Percentiles rank a stretch among this genome's conserved stretches.
Evolutionary conservation across 2,113 vertebrate genomes (phyloP).

Genomic region (Hystrix brachyura): DNA sequence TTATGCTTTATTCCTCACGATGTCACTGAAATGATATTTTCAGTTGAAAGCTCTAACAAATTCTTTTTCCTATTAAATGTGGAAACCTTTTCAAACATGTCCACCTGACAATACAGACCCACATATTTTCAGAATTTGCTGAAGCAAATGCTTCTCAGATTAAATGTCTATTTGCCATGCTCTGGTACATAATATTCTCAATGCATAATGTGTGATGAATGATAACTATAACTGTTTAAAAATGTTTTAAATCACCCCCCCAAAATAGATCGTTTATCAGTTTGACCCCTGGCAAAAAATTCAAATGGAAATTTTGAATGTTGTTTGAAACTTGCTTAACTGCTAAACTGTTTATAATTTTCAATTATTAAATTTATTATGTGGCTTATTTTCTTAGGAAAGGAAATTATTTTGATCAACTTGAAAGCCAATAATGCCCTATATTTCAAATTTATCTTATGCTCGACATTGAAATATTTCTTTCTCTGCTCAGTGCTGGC

Average conservation of each 20-base stretch:
- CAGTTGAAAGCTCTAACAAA: slow-evolving; percentile 79
- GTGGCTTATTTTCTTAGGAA: not conserved
- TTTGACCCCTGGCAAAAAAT: not conserved
- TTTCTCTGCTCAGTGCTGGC: slow-evolving; percentile 91
- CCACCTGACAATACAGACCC: slow-evolving; percentile 6
- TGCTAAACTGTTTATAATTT: not conserved
- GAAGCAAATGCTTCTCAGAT: slow-evolving; percentile 32
- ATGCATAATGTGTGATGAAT: not conserved
- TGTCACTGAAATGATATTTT: slow-evolving; percentile 85
- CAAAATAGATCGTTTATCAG: not conserved
- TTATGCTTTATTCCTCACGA: slow-evolving; percentile 83
- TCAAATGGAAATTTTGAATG: not conserved
- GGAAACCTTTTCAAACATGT: slow-evolving; percentile 72
- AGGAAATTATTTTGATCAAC: slow-evolving; percentile 28
- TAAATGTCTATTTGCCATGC: slow-evolving; percentile 20
- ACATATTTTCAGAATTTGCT: slow-evolving; percentile 59
- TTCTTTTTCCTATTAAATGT: slow-evolving; percentile 72
- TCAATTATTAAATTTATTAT: not conserved
- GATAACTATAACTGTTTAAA: slow-evolving; percentile 36
- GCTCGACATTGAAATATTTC: slow-evolving; percentile 70
- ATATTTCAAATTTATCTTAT: slow-evolving; percentile 10
- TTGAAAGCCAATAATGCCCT: not conserved
- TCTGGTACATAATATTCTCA: slow-evolving; percentile 37
- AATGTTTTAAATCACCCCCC: not conserved
- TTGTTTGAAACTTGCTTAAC: slow-evolving; percentile 30